Evolutionary conservation across 2,797 vertebrate species (phyloP), one percentile per base, ranked within the genome.

Genomic region (Characodon lateralis): DNA sequence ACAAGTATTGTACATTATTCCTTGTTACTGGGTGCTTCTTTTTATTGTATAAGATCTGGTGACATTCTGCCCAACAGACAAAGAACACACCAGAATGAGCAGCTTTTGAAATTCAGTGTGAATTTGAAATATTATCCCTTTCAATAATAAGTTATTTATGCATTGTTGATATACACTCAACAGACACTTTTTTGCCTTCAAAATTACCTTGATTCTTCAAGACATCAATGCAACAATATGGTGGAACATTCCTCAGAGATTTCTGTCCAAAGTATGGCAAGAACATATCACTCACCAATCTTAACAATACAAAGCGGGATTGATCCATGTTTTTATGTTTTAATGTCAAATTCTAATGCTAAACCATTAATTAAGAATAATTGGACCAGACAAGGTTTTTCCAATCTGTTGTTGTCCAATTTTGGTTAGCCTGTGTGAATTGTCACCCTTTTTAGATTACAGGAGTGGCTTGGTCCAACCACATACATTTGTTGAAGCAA

Each of bases 1-100:
- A 79, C 73, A 28, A 9, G 76, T 68, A 61, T 14, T 61, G 59
- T 31, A 56, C 39, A 58, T 56, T 65, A 72, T 59, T 48, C 56
- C 35, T 71, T 74, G 28, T 31, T 81, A 71, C 48, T 53, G 28
- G 69, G 76, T 51, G 61, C 81, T 80, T 76, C 70, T 51, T 14
- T 78, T 68, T 89, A 43, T 73, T 74, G 76, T 83, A 78, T 51
- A 31, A 76, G 72, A 71, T 74, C 48, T 55, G 72, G 43, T 71
- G 63, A 84, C 74, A 71, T 82, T 84, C 65, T 84, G 68, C 72
- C 6, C 59, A 63, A 6, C 16, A 63, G 59, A 63, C 28, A 63
- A 63, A 35, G 31, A 35, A 65, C 35, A 1, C 16, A 65, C 31
- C 28, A 35, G 7, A 35, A 39, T 39, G 31, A 39, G 13, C 35